Base-by-base conservation (phyloP, 2,797 vertebrate species). In the Anabas testudineus region DNA sequence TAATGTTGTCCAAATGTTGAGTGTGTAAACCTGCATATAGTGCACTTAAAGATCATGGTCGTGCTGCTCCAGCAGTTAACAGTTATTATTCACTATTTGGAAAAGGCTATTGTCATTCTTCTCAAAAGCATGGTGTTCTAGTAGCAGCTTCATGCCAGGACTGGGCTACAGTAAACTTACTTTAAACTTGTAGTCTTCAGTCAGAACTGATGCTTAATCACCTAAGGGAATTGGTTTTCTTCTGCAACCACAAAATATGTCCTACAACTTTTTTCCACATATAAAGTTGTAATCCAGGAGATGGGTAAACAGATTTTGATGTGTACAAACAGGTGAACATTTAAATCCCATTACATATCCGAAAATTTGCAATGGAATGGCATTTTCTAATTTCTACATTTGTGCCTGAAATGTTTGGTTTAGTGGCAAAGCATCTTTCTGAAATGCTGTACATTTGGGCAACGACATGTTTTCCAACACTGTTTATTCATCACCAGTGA, bases 401-500 rank as follows among this genome's bases (percentile, higher is more conserved):
- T 51, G 18, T 39, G 10, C 3, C 15, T 8, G 1, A 18, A 30
- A 73, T 9, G 42, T 72, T 69, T 49, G 16, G 30, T 69, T 61
- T 32, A 18, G 18, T 39, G 19, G 32, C 22, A 32, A 52, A 67
- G 7, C 2, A 0, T 63, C 32, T 67, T 74, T 49, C 55, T 61
- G 39, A 76, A 45, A 61, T 2, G 68, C n/a, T 47, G 51, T 58
- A 47, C 45, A 55, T 75, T 67, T 63, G 21, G 42, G 30, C 67
- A 47, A 60, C 41, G 69, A 64, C 42, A 34, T 54, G 49, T 34
- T 73, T 80, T 60, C 41, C 9, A 49, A 66, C 64, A 28, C 10
- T 43, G n/a, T 48, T 74, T 73, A 80, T 81, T 78, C 72, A 78
- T 75, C 55, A 59, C 13, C 37, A 39, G 48, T 0, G 56, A 59